Conservation (phyloP, 2,888 invertebrate genomes). For the Notocelia uddmanniana region DNA sequence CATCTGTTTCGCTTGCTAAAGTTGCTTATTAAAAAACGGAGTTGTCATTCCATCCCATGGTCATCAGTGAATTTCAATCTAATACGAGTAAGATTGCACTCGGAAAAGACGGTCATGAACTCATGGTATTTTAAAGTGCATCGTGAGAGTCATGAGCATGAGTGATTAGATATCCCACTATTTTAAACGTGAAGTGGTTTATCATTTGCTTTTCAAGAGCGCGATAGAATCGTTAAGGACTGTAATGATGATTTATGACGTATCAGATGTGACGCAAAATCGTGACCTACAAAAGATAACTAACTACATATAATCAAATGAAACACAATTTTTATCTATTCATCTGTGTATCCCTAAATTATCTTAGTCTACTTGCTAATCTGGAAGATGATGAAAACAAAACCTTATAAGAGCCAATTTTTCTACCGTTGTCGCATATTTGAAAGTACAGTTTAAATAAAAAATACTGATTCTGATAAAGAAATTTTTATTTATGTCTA, state of each 20-base stretch:
- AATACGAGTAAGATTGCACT: neutral
- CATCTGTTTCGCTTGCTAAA: no score
- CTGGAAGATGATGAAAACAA: neutral
- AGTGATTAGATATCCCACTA: conserved; percentile 4
- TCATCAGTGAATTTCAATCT: neutral
- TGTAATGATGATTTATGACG: conserved; percentile 6
- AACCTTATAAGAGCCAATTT: no score
- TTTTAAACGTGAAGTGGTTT: conserved; percentile 7
- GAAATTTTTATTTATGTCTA: no score
- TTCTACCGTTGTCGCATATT: no score
- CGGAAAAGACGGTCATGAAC: neutral
- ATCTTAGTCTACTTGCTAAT: neutral
- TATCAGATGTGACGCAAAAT: neutral
- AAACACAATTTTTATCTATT: neutral
- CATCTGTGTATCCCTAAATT: neutral
- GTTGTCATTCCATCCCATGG: neutral
- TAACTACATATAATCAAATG: neutral
- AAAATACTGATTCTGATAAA: no score
- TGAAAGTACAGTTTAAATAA: no score
- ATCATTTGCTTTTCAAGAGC: conserved; percentile 13
- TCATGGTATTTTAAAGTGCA: neutral
- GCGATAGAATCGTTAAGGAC: neutral
- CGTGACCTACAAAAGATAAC: neutral
- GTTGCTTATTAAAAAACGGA: no score
- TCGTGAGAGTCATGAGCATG: neutral